Evolutionary conservation across 2,888 invertebrate species (phyloP).

Genomic region (Microctonus brassicae): DNA sequence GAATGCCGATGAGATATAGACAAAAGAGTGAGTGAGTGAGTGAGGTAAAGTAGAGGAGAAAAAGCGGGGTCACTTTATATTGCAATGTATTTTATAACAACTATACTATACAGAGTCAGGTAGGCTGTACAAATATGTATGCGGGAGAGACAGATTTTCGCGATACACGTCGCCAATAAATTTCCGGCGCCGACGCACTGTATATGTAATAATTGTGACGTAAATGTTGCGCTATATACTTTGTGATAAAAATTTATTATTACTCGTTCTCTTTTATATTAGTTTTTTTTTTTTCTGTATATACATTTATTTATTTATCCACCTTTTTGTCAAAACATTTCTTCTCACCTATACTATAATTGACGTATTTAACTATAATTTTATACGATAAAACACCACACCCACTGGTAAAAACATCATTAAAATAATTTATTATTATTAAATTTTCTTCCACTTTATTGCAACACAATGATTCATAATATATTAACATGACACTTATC

Average conservation of each 20-base stretch:
- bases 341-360: too few relatives aligned
- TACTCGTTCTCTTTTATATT: neutral
- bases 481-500: too few relatives aligned
- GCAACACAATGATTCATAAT: too few relatives aligned
- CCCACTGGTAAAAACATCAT: too few relatives aligned
- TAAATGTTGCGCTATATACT: slow-evolving; percentile 13
- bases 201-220: slow-evolving; percentile 22
- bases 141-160: slow-evolving; percentile 20
- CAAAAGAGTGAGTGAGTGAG: slow-evolving; percentile 5
- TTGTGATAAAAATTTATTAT: neutral
- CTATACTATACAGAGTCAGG: neutral
- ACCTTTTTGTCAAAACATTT: too few relatives aligned
- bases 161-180: slow-evolving; percentile 22
- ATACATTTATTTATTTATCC: too few relatives aligned
- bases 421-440: too few relatives aligned
- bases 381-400: too few relatives aligned
- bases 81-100: slow-evolving; percentile 4
- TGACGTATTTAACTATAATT: too few relatives aligned
- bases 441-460: too few relatives aligned
- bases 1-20: slow-evolving; percentile 15
- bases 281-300: neutral
- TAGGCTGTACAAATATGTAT: neutral
- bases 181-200: slow-evolving; percentile 26
- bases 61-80: neutral
- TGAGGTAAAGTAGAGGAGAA: too few relatives aligned